These are phyloP conservation scores for Popillia japonica DNA, from an alignment of 1,140 invertebrate species.

Conservation along the genomic window DNA sequence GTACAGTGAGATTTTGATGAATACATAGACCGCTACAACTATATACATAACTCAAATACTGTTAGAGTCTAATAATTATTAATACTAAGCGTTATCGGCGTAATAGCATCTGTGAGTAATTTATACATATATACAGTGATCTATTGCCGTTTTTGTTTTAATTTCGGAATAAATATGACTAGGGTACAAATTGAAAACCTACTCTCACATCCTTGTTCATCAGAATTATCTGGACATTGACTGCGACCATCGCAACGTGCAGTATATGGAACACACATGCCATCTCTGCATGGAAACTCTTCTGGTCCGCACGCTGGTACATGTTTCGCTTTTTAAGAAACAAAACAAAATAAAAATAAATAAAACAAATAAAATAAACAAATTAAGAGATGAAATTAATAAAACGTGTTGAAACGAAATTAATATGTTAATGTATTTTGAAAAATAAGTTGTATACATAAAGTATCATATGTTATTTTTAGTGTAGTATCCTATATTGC, in stretches of 20 bases:
- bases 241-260: slow-evolving; percentile 52
- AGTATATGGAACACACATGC: slow-evolving; percentile 58
- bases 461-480: no score
- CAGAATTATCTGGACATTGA: slow-evolving; percentile 61
- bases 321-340: neutral
- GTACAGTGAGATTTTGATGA: no score
- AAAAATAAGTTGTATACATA: no score
- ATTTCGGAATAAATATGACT: slow-evolving; percentile 44
- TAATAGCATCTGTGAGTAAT: neutral
- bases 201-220: slow-evolving; percentile 57
- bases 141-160: neutral
- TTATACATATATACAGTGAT: neutral
- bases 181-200: slow-evolving; percentile 51
- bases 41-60: neutral
- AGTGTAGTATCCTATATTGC: no score
- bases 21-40: neutral
- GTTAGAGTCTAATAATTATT: neutral
- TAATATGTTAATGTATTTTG: neutral
- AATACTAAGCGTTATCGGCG: neutral
- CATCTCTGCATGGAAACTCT: slow-evolving; percentile 42
- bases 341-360: neutral
- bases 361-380: slow-evolving; percentile 40
- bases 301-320: slow-evolving; percentile 17
- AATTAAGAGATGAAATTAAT: slow-evolving; percentile 37
- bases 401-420: neutral